Conservation (phyloP, 2,797 vertebrate species). For the Neostethus bicornis region DNA sequence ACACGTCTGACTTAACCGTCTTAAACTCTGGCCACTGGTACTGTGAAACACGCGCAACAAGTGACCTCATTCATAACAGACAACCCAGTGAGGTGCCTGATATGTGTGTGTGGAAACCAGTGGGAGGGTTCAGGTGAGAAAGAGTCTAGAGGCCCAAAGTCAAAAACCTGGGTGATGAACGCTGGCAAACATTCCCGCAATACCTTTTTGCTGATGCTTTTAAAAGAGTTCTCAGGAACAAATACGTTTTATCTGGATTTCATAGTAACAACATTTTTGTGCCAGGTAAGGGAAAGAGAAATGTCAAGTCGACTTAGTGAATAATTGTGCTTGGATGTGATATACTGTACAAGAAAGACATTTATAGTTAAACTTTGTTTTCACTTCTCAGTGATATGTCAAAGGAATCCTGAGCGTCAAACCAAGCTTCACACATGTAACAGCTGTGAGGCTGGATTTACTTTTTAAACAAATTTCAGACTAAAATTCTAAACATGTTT, state of each 20-base stretch:
- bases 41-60: conserved; percentile 6
- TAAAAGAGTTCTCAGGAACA: not conserved
- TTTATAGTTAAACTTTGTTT: too few relatives aligned
- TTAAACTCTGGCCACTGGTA: conserved; percentile 10
- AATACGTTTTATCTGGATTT: conserved; percentile 12
- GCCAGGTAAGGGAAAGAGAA: not conserved
- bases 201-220: conserved; percentile 30
- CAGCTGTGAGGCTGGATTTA: conserved; percentile 3
- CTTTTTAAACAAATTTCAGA: not conserved
- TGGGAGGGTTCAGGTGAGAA: conserved; percentile 49
- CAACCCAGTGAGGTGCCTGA: conserved; percentile 1
- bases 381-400: too few relatives aligned
- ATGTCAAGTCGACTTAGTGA: not conserved
- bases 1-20: conserved; percentile 9
- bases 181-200: conserved; percentile 50
- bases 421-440: not conserved
- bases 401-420: conserved; percentile 6
- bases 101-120: not conserved
- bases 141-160: conserved; percentile 38
- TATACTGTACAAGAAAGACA: not conserved
- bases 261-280: conserved; percentile 3
- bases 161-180: conserved; percentile 43
- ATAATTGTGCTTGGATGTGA: not conserved
- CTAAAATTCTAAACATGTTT: not conserved
- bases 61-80: conserved; percentile 33